Base-by-base conservation (phyloP, 2,113 vertebrate genomes). In the Mustela nigripes region DNA sequence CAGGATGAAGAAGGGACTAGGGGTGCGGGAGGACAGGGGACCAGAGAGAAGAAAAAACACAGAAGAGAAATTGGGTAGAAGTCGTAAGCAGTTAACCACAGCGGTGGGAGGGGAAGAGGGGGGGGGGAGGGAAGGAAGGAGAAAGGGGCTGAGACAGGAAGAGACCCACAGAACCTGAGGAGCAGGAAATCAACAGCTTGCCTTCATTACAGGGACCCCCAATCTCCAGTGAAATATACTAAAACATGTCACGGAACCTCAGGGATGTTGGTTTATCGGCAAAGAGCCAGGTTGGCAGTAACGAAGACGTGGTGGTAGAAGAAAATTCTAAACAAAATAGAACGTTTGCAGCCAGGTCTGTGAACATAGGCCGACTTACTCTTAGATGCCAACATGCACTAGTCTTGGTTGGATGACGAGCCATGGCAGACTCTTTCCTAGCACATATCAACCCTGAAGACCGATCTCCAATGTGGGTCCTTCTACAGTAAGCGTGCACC, bases 401-500 rank as follows among this genome's bases (percentile, higher is more conserved):
- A 11, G 67, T 22, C 28, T 50, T 39, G 1, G 7, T 45, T 26
- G 18, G 26, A 0, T 11, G 7, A 11, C 5, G 2, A 5, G 79
- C 21, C 56, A 60, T 2, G n/a, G 71, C 16, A 36, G 60, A 12
- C 16, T 22, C 24, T 9, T 50, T 31, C 11, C 15, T 0, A 45
- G 31, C 14, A 22, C 0, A 1, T 28, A 2, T 7, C 26, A 39
- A 5, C 7, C 2, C 10, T 21, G 18, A 19, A 58, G 33, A 1
- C 10, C 19, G 19, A 33, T 39, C 33, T 65, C 76, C 63, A 58
- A 2, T 15, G 8, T 0, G 16, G 45, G 24, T 2, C 4, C 28
- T 15, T 28, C 31, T 11, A 0, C 0, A 0, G 9, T 14, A 53
- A 65, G 42, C 9, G 4, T 9, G 1, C 4, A 3, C 11, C 12